These are phyloP conservation scores for Nasalis larvatus DNA, from an alignment of 2,113 vertebrate genomes.

Conservation along the genomic window DNA sequence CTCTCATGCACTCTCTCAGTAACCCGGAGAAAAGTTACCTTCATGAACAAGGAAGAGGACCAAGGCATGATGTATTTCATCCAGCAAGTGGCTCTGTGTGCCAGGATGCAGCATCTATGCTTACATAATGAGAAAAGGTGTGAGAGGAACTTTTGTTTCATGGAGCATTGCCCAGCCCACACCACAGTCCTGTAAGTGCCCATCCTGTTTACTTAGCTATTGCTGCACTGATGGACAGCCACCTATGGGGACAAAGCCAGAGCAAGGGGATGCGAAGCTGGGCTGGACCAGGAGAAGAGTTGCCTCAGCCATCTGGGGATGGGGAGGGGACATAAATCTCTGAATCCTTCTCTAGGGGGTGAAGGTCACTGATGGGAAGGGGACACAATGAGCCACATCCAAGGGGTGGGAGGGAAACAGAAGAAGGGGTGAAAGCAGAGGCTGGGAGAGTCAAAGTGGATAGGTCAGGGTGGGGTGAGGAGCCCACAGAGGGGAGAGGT, in stretches of 20 bases:
- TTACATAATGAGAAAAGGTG: not conserved
- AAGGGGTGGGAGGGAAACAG: too few relatives aligned
- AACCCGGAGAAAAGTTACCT: not conserved
- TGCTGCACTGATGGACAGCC: too few relatives aligned
- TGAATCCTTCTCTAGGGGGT: not conserved
- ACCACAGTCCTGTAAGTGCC: not conserved
- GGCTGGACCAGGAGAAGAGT: not conserved
- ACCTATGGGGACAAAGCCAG: not conserved
- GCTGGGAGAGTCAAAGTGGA: not conserved
- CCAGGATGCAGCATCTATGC: not conserved
- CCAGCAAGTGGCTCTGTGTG: rapidly evolving
- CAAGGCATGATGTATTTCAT: not conserved
- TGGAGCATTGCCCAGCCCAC: not conserved
- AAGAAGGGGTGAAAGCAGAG: not conserved
- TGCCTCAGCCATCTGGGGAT: not conserved
- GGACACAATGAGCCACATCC: too few relatives aligned
- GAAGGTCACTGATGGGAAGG: not conserved
- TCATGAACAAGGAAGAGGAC: not conserved
- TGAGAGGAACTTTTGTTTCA: not conserved
- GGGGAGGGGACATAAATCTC: not conserved
- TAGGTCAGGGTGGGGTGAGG: not conserved
- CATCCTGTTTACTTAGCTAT: not conserved
- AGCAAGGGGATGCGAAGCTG: too few relatives aligned
- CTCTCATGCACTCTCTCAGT: not conserved
- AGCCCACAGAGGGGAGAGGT: too few relatives aligned